A percentile compares a stretch with the other conserved stretches of the same genome.
Conservation (phyloP, 2,797 vertebrate species). For the Cyclura pinguis region DNA sequence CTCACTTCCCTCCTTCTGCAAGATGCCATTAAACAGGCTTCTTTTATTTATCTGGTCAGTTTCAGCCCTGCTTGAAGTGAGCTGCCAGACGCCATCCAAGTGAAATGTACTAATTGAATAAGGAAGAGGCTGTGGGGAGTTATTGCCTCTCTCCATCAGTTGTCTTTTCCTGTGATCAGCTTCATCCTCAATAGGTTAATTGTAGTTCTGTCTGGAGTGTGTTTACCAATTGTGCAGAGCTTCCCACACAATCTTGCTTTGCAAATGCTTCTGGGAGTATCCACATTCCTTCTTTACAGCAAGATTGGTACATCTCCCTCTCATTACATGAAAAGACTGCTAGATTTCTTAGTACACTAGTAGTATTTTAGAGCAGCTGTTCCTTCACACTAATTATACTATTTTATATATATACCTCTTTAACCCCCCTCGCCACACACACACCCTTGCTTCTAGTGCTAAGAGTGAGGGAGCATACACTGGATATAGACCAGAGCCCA, state of each 20-base stretch:
- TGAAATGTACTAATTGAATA: slow-evolving; percentile 60
- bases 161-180: slow-evolving; percentile 48
- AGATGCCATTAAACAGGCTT: slow-evolving; percentile 14
- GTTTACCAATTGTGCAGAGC: not conserved
- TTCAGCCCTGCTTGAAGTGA: slow-evolving; percentile 15
- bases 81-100: slow-evolving; percentile 3
- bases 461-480: not conserved
- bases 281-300: not conserved
- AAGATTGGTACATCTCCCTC: not conserved
- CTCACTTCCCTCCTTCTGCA: slow-evolving; percentile 1
- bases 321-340: not conserved
- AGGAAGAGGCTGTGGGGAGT: slow-evolving; percentile 55
- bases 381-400: not conserved
- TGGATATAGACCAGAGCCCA: not conserved
- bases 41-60: slow-evolving; percentile 13
- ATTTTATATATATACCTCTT: not conserved
- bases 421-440: too few species aligned
- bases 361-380: not conserved
- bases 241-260: not conserved
- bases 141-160: slow-evolving; percentile 41
- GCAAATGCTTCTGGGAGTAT: not conserved
- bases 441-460: not conserved
- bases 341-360: not conserved
- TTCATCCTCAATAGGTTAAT: slow-evolving; percentile 52
- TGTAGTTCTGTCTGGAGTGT: not conserved